Evolutionary conservation across 2,113 vertebrate genomes (phyloP), one percentile per base, ranked within the genome.

Genomic region (Scophthalmus maximus): DNA sequence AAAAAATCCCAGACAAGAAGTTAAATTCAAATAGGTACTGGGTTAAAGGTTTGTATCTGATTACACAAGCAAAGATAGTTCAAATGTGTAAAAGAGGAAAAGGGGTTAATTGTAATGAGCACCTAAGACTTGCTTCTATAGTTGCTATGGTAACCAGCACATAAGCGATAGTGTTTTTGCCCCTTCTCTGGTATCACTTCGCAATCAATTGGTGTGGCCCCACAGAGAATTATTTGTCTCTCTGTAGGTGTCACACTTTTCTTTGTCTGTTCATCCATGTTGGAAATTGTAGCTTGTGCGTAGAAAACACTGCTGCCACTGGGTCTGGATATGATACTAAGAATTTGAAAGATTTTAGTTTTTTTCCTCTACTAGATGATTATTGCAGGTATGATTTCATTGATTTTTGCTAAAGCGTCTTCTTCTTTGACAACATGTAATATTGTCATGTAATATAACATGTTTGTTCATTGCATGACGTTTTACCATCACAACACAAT

Each of bases 71-170:
- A 75, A 66, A 88, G 68, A 79, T 87, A 78, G 81, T 87, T 85
- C 72, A 76, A 90, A 84, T 78, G 50, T 67, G 76, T 77, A 86
- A 51, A 87, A 88, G 80, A 89, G 66, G 67, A 87, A 87, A 80
- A 79, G 88, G n/a, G 91, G 91, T 92, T 94, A 92, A 92, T 92
- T 93, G 83, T 89, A 83, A 92, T 91, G 84, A 90, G 88, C 78
- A 82, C 57, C 75, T 58, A 67, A 65, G 70, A 69, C 63, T 87
- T 44, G 81, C 77, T 79, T 84, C 86, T 66, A 46, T 75, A 73
- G 92, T 92, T 92, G 72, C 92, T 81, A 92, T 92, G 86, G 90
- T 83, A 86, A 92, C 89, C 61, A 62, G 60, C 66, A 82, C 76
- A 88, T 74, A 78, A 84, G 86, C 73, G 79, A 72, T 58, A 20